Conservation (phyloP, 2,113 vertebrate species). For the Dendropsophus ebraccatus region DNA sequence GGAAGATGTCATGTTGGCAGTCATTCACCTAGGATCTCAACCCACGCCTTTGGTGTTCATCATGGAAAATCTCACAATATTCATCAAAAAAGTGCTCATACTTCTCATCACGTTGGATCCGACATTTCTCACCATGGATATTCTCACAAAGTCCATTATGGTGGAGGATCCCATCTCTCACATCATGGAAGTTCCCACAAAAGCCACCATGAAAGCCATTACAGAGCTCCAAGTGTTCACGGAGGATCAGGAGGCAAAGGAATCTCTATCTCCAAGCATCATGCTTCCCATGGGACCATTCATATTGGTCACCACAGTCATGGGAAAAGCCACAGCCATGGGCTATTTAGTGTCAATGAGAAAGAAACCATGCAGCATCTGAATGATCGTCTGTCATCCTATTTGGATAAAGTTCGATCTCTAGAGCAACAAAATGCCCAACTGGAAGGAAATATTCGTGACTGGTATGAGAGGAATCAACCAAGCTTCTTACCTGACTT, state of each 20-base stretch:
- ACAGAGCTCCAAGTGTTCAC: conserved; percentile 85
- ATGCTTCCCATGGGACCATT: not conserved
- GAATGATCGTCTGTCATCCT: conserved; percentile 75
- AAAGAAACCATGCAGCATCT: conserved; percentile 79
- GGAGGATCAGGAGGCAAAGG: conserved; percentile 66
- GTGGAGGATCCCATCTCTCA: not conserved
- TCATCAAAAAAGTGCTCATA: not conserved
- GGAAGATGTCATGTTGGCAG: conserved; percentile 22
- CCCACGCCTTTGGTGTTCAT: not conserved
- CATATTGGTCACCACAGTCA: not conserved
- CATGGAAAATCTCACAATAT: not conserved
- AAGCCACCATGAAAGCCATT: conserved; percentile 52
- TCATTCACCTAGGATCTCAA: conserved; percentile 17
- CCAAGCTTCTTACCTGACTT: conserved; percentile 60
- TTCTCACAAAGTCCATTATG: conserved; percentile 22
- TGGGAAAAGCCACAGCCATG: conserved; percentile 21
- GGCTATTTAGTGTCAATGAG: conserved; percentile 62
- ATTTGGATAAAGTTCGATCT: conserved; percentile 68
- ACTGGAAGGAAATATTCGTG: conserved; percentile 72
- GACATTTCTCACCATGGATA: conserved; percentile 19
- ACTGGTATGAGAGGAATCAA: conserved; percentile 62
- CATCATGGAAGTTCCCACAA: conserved; percentile 27
- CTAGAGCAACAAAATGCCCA: conserved; percentile 69
- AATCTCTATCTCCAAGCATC: conserved; percentile 26
- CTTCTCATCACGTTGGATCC: not conserved